Percentiles rank a stretch among this genome's conserved stretches.
phyloP scores from a whole-genome alignment of 2,113 vertebrate genomes.

The Platysternon megacephalum region DNA sequence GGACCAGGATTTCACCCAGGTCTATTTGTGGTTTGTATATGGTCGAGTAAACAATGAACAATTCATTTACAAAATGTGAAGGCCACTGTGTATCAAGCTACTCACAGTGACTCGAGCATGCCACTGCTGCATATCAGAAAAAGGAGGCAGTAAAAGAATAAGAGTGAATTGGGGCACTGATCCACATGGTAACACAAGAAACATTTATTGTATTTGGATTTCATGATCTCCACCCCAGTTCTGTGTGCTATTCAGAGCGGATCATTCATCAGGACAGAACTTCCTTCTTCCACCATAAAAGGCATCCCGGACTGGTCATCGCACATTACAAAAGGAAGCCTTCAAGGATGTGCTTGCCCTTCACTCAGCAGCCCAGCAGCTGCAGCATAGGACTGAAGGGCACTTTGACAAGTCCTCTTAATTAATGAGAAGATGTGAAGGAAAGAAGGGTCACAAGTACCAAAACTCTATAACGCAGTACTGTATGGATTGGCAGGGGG shows the following conservation, averaged over 20 bases:
- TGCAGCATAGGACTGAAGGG: not conserved
- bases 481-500: not conserved
- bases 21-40: not conserved
- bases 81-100: not conserved
- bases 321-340: not conserved
- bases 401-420: not conserved
- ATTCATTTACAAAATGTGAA: not conserved
- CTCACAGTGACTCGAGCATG: not conserved
- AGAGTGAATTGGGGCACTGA: not conserved
- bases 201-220: not conserved
- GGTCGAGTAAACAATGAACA: not conserved
- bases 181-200: not conserved
- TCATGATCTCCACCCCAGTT: not conserved
- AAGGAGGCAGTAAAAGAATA: not conserved
- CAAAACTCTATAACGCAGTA: not conserved
- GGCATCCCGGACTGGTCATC: not conserved
- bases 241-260: not conserved
- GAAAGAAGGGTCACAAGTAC: not conserved
- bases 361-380: not conserved
- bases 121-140: not conserved
- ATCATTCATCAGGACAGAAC: not conserved
- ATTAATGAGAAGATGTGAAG: not conserved
- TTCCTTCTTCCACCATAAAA: not conserved
- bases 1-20: not conserved
- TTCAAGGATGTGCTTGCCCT: not conserved